phyloP scores from a whole-genome alignment of 2,113 vertebrate genomes.

The Hylia prasina region DNA sequence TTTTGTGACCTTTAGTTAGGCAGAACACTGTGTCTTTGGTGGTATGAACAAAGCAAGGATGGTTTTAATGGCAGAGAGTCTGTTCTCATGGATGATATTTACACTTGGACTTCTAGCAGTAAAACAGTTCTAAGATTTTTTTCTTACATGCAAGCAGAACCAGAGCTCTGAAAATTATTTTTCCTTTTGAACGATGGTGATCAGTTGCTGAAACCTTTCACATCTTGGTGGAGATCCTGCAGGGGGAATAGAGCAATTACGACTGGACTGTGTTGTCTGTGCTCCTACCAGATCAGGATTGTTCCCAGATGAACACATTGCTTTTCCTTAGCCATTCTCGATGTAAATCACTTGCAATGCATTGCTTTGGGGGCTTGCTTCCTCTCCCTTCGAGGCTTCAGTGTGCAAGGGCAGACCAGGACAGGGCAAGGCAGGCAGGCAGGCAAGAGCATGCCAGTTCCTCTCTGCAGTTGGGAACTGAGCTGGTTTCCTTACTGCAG shows the following conservation, averaged over 20 bases:
- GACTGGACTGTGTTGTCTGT: not conserved
- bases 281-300: not conserved
- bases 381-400: not conserved
- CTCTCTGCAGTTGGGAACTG: not conserved
- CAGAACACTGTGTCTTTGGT: not conserved
- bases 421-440: not conserved
- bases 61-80: not conserved
- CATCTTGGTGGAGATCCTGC: not conserved
- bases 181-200: not conserved
- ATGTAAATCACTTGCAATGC: not conserved
- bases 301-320: fast-evolving
- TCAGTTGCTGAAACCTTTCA: not conserved
- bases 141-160: not conserved
- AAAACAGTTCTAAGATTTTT: not conserved
- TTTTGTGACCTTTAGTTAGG: not conserved
- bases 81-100: not conserved
- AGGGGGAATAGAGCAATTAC: not conserved
- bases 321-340: not conserved
- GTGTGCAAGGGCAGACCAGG: not conserved
- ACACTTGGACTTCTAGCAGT: not conserved
- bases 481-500: not conserved
- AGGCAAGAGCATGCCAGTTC: not conserved
- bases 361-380: not conserved
- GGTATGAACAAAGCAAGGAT: not conserved
- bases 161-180: not conserved